Evolutionary conservation across 1,140 invertebrate species (phyloP).

Genomic region (Microplitis mediator): DNA sequence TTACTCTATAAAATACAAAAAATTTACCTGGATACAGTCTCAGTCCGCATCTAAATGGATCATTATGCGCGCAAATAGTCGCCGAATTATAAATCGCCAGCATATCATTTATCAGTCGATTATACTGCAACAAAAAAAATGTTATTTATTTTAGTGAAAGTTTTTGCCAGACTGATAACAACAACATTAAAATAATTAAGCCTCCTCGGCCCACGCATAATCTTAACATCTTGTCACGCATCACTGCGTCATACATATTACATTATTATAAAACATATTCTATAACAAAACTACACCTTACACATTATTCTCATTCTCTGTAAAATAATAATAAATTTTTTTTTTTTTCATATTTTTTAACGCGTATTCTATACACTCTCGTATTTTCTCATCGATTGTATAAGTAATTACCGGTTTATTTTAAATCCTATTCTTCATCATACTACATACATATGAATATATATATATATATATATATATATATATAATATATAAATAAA

Average conservation of each 20-base stretch:
- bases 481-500: too few relatives aligned
- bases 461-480: too few relatives aligned
- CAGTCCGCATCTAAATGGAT: slow-evolving; percentile 80
- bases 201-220: neutral
- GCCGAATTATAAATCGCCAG: slow-evolving; percentile 86
- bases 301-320: too few relatives aligned
- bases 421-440: too few relatives aligned
- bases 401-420: too few relatives aligned
- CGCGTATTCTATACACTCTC: too few relatives aligned
- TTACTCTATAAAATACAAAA: slow-evolving; percentile 31
- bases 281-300: too few relatives aligned
- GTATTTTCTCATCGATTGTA: too few relatives aligned
- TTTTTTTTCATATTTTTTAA: too few relatives aligned
- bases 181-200: neutral
- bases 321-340: too few relatives aligned
- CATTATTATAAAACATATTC: neutral
- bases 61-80: slow-evolving; percentile 81
- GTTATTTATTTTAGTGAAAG: slow-evolving; percentile 1
- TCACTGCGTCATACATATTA: neutral
- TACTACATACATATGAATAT: too few relatives aligned
- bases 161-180: neutral
- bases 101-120: slow-evolving; percentile 86
- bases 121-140: slow-evolving; percentile 71
- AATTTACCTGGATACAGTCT: slow-evolving; percentile 77
- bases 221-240: neutral